These are phyloP conservation scores for Vollenhovia emeryi DNA, from an alignment of 1,140 invertebrate species.

Conservation along the genomic window DNA sequence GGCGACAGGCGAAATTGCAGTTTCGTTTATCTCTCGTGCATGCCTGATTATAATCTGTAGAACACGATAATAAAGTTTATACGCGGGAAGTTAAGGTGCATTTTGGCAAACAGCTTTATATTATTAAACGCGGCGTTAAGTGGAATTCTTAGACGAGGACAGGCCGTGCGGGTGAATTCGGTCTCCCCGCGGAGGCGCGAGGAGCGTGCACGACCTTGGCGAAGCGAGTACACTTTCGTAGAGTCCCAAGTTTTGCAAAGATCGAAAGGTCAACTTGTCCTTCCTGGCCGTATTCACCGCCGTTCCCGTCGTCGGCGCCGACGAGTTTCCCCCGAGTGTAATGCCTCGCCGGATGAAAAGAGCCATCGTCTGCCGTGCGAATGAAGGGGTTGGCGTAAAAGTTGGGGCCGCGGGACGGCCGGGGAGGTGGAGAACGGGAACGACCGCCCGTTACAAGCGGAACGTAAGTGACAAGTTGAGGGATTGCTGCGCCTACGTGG, in stretches of 20 bases:
- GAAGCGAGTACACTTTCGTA: not conserved
- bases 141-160: not conserved
- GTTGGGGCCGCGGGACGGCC: constrained; percentile 28
- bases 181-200: not conserved
- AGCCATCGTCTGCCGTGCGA: constrained; percentile 66
- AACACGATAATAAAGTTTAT: not conserved
- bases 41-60: not conserved
- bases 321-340: constrained; percentile 67
- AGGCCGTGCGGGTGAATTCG: not conserved
- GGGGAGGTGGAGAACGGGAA: constrained; percentile 40
- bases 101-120: not conserved
- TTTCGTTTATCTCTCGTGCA: not conserved
- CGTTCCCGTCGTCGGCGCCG: constrained; percentile 26
- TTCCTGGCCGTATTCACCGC: constrained; percentile 38
- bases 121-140: constrained; percentile 3
- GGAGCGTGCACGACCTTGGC: constrained; percentile 28
- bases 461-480: constrained; percentile 84
- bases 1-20: not conserved
- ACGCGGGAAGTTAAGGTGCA: not conserved
- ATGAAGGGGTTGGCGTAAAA: constrained; percentile 74
- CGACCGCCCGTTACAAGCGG: constrained; percentile 59
- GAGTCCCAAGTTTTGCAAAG: constrained; percentile 58
- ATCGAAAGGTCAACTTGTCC: constrained; percentile 67
- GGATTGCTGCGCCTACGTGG: constrained; percentile 78
- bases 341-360: constrained; percentile 70